Percentiles rank a stretch among this genome's conserved stretches.
phyloP scores from a whole-genome alignment of 2,113 vertebrate species.

The Ictidomys tridecemlineatus region DNA sequence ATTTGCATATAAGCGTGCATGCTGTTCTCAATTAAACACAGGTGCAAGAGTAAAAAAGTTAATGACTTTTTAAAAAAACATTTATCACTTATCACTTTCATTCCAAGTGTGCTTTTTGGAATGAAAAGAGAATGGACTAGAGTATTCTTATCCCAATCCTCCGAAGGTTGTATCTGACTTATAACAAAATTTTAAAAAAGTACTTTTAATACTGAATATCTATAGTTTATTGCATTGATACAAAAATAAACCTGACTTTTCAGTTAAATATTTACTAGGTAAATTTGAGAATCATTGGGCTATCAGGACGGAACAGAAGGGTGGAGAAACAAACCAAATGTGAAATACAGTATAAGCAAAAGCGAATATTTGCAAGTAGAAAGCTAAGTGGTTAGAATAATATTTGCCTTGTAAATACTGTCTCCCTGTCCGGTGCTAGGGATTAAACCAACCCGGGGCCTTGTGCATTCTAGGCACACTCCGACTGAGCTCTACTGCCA shows the following conservation, averaged over 20 bases:
- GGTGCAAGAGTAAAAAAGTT: constrained; percentile 36
- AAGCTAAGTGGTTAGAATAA: background rate
- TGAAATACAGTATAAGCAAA: constrained; percentile 37
- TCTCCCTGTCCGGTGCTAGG: too few species aligned
- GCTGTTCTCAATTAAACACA: constrained; percentile 8
- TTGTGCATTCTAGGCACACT: background rate
- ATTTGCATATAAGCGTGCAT: background rate
- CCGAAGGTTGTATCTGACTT: background rate
- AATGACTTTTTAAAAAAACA: constrained; percentile 40
- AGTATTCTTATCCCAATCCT: background rate
- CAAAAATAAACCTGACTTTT: constrained; percentile 31
- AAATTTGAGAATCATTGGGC: background rate
- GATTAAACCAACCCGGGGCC: background rate
- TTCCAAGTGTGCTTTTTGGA: constrained; percentile 16
- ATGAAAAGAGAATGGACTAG: background rate
- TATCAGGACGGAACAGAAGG: background rate
- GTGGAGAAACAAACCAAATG: constrained; percentile 39
- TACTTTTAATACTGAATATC: constrained; percentile 2
- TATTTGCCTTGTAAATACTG: too few species aligned
- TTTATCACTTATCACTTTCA: background rate
- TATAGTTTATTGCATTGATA: background rate
- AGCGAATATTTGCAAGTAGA: background rate
- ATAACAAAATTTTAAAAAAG: background rate
- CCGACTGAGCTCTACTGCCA: too few species aligned
- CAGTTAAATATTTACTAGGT: constrained; percentile 37